Conservation (phyloP, 2,113 vertebrate species). For the Stomatorhinus ivindoensis region DNA sequence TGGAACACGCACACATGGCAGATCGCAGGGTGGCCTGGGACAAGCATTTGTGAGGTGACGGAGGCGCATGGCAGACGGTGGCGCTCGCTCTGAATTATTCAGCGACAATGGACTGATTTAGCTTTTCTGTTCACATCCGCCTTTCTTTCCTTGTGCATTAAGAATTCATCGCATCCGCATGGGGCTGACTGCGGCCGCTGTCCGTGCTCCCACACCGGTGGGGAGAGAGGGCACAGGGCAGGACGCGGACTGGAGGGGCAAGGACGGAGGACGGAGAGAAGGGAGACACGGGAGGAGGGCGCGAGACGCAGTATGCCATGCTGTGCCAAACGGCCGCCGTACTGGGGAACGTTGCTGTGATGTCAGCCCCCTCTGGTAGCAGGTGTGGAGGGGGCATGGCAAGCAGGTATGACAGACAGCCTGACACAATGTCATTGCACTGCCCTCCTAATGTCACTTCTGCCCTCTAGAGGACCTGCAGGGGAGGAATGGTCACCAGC, state of each 20-base stretch:
- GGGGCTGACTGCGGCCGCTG: constrained; percentile 31
- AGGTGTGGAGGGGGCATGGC: not conserved
- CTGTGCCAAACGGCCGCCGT: not conserved
- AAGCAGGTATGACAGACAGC: not conserved
- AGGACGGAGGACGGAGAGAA: not conserved
- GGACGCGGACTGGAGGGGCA: not conserved
- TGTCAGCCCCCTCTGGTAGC: not conserved
- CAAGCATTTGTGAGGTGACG: constrained; percentile 8
- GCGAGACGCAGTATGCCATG: not conserved
- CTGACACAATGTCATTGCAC: not conserved
- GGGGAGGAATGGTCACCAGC: not conserved
- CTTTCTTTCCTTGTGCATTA: constrained; percentile 45
- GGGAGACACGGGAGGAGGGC: not conserved
- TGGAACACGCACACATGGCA: not conserved
- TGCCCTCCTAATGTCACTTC: not conserved
- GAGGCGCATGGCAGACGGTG: constrained; percentile 11
- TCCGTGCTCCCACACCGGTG: constrained; percentile 45
- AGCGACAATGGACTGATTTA: constrained; percentile 44
- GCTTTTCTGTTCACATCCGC: constrained; percentile 34
- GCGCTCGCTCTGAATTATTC: constrained; percentile 51
- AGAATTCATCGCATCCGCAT: constrained; percentile 52
- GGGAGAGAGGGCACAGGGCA: constrained; percentile 1
- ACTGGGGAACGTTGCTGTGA: not conserved
- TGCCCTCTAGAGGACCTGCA: not conserved
- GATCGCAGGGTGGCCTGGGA: not conserved